These are phyloP conservation scores for Drosophila putrida DNA, from an alignment of 2,888 invertebrate species.

Conservation along the genomic window DNA sequence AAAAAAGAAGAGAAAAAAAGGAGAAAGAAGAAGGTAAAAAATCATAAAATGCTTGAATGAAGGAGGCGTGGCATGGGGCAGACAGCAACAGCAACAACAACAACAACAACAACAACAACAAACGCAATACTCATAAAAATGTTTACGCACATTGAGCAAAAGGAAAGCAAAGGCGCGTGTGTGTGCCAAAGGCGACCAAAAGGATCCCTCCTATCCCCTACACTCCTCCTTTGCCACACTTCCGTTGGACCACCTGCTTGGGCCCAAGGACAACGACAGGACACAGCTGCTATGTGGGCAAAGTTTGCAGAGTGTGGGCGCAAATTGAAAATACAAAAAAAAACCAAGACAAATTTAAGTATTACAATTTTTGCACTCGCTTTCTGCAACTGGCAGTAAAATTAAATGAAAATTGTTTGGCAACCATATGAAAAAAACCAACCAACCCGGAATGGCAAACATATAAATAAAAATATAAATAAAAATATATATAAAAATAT, in stretches of 20 bases:
- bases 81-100: slow-evolving; percentile 28
- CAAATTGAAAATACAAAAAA: slow-evolving; percentile 33
- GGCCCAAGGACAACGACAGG: slow-evolving; percentile 53
- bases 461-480: slow-evolving; percentile 11
- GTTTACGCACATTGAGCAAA: slow-evolving; percentile 75
- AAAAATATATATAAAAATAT: background rate
- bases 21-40: slow-evolving; percentile 64
- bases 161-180: slow-evolving; percentile 29
- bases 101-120: slow-evolving; percentile 28
- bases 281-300: slow-evolving; percentile 50
- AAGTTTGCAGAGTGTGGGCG: background rate
- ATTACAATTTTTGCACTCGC: slow-evolving; percentile 49
- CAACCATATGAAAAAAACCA: slow-evolving; percentile 11
- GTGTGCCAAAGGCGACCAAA: slow-evolving; percentile 44
- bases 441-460: background rate
- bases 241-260: slow-evolving; percentile 38
- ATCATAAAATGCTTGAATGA: slow-evolving; percentile 66
- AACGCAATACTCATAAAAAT: slow-evolving; percentile 76
- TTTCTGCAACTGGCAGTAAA: slow-evolving; percentile 67
- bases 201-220: slow-evolving; percentile 21
- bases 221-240: too few species aligned
- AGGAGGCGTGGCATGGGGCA: slow-evolving; percentile 26
- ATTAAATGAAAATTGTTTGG: slow-evolving; percentile 69
- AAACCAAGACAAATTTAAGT: slow-evolving; percentile 57
- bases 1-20: slow-evolving; percentile 16